These are phyloP conservation scores for Phymanthus crucifer DNA, from an alignment of 92 coral and sea anemone species.

Conservation along the genomic window DNA sequence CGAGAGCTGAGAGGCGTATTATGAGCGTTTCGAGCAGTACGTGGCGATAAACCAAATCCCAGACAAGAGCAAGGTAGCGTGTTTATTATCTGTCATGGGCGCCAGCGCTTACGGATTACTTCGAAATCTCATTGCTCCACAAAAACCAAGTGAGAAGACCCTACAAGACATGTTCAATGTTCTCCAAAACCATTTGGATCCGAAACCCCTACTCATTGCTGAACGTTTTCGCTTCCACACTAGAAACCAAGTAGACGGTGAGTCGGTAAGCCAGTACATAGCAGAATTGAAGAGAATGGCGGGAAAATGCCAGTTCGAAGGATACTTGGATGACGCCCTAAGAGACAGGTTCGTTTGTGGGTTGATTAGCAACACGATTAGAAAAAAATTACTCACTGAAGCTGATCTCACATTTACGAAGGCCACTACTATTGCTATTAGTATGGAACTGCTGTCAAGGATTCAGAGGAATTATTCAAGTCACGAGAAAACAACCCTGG, in stretches of 20 bases:
- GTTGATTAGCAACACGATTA: conserved; percentile 12
- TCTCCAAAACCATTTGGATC: conserved; percentile 40
- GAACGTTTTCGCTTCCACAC: conserved; percentile 45
- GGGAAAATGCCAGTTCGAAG: conserved; percentile 46
- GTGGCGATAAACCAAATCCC: not conserved
- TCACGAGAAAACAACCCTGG: no score
- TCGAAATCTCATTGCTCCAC: conserved; percentile 27
- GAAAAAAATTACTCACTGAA: conserved; percentile 35
- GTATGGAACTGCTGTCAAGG: conserved; percentile 53
- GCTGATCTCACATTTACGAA: conserved; percentile 28
- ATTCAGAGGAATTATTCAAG: not conserved
- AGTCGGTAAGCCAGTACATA: conserved; percentile 23
- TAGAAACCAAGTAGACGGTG: conserved; percentile 29
- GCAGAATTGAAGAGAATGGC: conserved; percentile 48
- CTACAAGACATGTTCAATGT: conserved; percentile 3
- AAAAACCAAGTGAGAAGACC: conserved; percentile 22
- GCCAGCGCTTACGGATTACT: conserved; percentile 26
- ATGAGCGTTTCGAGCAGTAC: not conserved
- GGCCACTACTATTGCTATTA: conserved; percentile 27
- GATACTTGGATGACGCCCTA: conserved; percentile 28
- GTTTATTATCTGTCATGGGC: conserved; percentile 3
- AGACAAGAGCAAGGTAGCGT: not conserved
- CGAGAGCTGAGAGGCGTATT: not conserved
- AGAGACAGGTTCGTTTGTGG: conserved; percentile 56
- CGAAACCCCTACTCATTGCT: conserved; percentile 29